A percentile compares a stretch with the other conserved stretches of the same genome.
Evolutionary conservation across 2,113 vertebrate species (phyloP).

Genomic region (Corydoras sp.): DNA sequence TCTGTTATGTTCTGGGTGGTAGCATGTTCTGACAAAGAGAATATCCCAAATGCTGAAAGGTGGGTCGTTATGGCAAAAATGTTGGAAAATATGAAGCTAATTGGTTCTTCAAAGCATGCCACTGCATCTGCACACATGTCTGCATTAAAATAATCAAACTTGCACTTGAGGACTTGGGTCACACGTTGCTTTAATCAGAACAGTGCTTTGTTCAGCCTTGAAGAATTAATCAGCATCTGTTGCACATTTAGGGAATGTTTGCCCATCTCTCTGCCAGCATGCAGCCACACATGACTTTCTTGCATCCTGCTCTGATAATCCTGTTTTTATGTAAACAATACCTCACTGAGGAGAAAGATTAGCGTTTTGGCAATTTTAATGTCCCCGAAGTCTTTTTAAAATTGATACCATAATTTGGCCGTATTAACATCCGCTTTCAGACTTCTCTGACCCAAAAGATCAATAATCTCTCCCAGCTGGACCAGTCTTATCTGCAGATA

Average conservation of each 20-base stretch:
- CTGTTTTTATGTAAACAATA: slow-evolving; percentile 17
- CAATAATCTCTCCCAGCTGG: slow-evolving; percentile 9
- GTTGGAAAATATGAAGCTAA: neutral
- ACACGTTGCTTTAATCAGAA: slow-evolving; percentile 25
- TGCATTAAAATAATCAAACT: neutral
- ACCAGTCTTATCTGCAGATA: neutral
- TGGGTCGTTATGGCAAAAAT: neutral
- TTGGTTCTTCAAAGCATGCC: neutral
- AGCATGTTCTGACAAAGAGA: neutral
- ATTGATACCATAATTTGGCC: neutral
- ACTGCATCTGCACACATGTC: neutral
- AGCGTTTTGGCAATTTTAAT: neutral
- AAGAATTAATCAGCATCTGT: slow-evolving; percentile 39
- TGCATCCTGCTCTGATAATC: slow-evolving; percentile 14
- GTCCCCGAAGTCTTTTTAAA: no score
- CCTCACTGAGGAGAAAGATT: neutral
- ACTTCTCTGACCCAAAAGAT: neutral
- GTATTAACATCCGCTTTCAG: neutral
- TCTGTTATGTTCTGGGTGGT: neutral
- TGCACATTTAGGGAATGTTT: slow-evolving; percentile 38
- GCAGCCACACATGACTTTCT: slow-evolving; percentile 17
- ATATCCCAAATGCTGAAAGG: neutral
- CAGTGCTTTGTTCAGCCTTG: neutral
- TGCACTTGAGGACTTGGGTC: neutral
- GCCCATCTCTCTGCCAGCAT: slow-evolving; percentile 13